Evolutionary conservation across 2,797 vertebrate species (phyloP).

Genomic region (Pelodytes ibericus): DNA sequence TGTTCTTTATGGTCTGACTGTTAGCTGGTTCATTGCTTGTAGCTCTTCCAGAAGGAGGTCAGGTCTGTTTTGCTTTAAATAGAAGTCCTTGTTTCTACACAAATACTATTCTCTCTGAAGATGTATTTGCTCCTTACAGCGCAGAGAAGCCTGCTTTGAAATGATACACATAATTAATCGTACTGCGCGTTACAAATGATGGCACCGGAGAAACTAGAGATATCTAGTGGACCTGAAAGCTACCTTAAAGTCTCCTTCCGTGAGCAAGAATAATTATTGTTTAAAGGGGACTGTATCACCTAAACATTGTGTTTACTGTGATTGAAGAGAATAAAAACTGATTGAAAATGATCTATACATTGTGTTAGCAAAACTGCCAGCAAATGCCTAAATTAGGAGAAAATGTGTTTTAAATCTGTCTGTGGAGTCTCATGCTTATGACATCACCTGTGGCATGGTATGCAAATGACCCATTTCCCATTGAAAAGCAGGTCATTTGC

Average conservation of each 20-base stretch:
- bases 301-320: no score
- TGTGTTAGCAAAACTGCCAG: no score
- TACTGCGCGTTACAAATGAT: constrained; percentile 15
- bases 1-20: neutral
- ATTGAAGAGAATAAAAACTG: no score
- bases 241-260: neutral
- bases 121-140: constrained; percentile 32
- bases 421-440: no score
- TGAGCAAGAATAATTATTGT: neutral
- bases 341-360: no score
- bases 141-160: constrained; percentile 14
- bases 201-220: neutral
- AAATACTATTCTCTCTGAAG: constrained; percentile 1
- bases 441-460: no score
- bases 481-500: no score
- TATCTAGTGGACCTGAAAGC: constrained; percentile 27
- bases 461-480: no score
- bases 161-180: constrained; percentile 38
- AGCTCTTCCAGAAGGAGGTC: constrained; percentile 20
- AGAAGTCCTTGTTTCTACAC: neutral
- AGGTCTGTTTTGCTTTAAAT: constrained; percentile 17
- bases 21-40: constrained; percentile 4
- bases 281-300: no score
- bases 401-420: no score
- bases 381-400: no score